Evolutionary conservation across 2,113 vertebrate species (phyloP).

Genomic region (Melanerpes aurifrons): DNA sequence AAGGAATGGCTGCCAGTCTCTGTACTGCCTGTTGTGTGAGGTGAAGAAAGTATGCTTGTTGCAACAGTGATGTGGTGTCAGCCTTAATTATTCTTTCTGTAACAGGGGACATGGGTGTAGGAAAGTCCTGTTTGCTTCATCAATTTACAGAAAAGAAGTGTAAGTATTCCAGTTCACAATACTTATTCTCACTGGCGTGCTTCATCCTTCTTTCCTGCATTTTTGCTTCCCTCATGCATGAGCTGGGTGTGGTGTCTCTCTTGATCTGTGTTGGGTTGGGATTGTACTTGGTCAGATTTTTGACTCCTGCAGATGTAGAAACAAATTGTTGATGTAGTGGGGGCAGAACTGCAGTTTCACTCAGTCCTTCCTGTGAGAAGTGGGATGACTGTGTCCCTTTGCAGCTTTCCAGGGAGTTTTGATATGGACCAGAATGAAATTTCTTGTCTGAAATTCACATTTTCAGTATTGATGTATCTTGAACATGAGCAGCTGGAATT

Average conservation of each 20-base stretch:
- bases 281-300: neutral
- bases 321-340: neutral
- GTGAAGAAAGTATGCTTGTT: neutral
- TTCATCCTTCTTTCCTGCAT: neutral
- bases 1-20: neutral
- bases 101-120: conserved; percentile 97
- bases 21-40: neutral
- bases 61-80: neutral
- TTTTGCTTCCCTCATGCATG: neutral
- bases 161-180: conserved; percentile 74
- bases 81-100: conserved; percentile 30
- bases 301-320: neutral
- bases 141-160: conserved; percentile 99
- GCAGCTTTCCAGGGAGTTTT: neutral
- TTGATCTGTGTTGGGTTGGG: neutral
- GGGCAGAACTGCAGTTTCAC: neutral
- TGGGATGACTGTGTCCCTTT: neutral
- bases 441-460: neutral
- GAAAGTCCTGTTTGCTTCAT: conserved; percentile 97
- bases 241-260: neutral
- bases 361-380: neutral
- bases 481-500: neutral
- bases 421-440: neutral
- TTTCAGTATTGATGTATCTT: neutral
- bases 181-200: neutral